Conservation (phyloP, 2,888 invertebrate species). For the Fragum sueziense region DNA sequence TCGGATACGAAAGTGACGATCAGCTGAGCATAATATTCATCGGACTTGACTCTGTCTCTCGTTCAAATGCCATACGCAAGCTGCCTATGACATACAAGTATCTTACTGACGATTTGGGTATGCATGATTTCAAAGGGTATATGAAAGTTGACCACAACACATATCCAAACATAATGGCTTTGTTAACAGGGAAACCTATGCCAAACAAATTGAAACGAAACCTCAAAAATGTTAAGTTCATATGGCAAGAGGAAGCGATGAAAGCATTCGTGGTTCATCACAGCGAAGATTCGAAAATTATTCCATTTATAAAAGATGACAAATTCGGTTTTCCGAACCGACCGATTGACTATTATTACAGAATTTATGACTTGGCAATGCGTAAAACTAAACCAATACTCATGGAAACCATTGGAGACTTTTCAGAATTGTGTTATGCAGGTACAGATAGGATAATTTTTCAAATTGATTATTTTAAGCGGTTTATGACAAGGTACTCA, state of each 20-base stretch:
- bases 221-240: conserved; percentile 85
- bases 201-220: conserved; percentile 14
- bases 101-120: conserved; percentile 44
- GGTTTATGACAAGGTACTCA: conserved; percentile 85
- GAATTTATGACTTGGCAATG: conserved; percentile 87
- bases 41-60: conserved; percentile 51
- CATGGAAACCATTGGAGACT: conserved; percentile 34
- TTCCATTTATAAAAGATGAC: conserved; percentile 91
- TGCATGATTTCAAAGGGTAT: conserved; percentile 58
- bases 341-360: conserved; percentile 93
- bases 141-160: conserved; percentile 61
- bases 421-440: conserved; percentile 85
- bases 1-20: conserved; percentile 36
- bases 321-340: conserved; percentile 88
- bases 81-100: conserved; percentile 56
- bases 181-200: conserved; percentile 48
- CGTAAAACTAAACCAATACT: conserved; percentile 68
- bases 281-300: conserved; percentile 90
- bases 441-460: conserved; percentile 88
- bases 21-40: conserved; percentile 38
- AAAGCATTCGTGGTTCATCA: conserved; percentile 90
- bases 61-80: conserved; percentile 50
- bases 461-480: conserved; percentile 83
- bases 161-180: conserved; percentile 58
- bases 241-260: conserved; percentile 91